Percentiles rank a stretch among this genome's conserved stretches.
These are phyloP conservation scores for Oryctes rhinoceros DNA, from an alignment of 1,140 invertebrate species.

Conservation along the genomic window DNA sequence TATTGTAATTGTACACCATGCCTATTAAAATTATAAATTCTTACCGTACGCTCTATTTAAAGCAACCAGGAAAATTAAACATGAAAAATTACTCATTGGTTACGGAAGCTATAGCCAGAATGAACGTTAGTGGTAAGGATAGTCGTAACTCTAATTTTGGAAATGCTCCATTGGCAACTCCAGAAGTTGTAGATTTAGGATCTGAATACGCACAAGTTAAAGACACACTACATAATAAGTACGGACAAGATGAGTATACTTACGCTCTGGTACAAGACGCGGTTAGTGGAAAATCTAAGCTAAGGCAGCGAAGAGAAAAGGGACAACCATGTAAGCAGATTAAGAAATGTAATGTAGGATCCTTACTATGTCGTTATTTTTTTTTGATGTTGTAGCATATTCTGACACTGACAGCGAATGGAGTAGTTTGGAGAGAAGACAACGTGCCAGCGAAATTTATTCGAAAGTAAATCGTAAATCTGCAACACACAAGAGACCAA, in stretches of 20 bases:
- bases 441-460: constrained; percentile 71
- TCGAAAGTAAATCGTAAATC: constrained; percentile 75
- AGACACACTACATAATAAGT: constrained; percentile 70
- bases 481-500: constrained; percentile 79
- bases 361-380: background rate
- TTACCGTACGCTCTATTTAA: constrained; percentile 51
- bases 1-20: too few relatives aligned
- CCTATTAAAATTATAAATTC: too few relatives aligned
- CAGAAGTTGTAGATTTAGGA: constrained; percentile 80
- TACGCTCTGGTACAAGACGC: constrained; percentile 72
- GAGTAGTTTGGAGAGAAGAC: constrained; percentile 78
- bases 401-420: constrained; percentile 89
- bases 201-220: constrained; percentile 74
- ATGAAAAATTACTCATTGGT: constrained; percentile 89
- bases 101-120: constrained; percentile 82
- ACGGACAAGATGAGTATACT: constrained; percentile 68
- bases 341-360: background rate
- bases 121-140: constrained; percentile 74
- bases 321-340: constrained; percentile 68
- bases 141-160: constrained; percentile 64
- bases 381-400: constrained; percentile 67
- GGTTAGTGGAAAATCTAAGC: constrained; percentile 68
- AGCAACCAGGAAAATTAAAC: constrained; percentile 89
- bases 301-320: constrained; percentile 71
- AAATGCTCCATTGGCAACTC: constrained; percentile 81